A percentile compares a stretch with the other conserved stretches of the same genome.
Conservation (phyloP, 2,113 vertebrate genomes). For the Rostratula benghalensis region DNA sequence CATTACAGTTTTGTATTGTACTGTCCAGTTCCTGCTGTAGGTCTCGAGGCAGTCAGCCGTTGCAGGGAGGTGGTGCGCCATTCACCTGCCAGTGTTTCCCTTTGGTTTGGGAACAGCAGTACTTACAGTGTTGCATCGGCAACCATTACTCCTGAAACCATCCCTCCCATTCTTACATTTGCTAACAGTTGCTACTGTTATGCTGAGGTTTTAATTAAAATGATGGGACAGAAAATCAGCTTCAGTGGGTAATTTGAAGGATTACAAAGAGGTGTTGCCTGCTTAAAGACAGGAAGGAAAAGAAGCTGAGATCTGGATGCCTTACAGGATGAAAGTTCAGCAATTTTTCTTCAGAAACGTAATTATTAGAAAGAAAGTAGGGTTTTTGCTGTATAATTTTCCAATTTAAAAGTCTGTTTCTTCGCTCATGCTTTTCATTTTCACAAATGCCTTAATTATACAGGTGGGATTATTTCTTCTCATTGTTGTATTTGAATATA, state of each 20-base stretch:
- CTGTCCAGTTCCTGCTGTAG: not conserved
- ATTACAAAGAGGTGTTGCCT: not conserved
- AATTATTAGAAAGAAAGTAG: not conserved
- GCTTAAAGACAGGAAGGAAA: not conserved
- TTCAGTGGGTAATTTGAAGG: not conserved
- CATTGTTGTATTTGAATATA: not conserved
- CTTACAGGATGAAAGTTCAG: not conserved
- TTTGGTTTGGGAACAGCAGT: not conserved
- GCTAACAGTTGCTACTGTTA: not conserved
- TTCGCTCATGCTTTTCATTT: not conserved
- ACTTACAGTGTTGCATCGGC: not conserved
- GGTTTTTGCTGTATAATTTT: not conserved
- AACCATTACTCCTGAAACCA: fast-evolving
- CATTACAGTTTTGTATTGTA: not conserved
- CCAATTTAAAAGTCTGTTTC: not conserved
- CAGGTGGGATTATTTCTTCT: not conserved
- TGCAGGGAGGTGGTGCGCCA: not conserved
- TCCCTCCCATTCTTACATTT: not conserved
- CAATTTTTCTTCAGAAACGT: not conserved
- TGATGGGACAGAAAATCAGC: not conserved
- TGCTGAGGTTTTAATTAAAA: not conserved
- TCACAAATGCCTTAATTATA: not conserved
- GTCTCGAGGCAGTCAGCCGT: not conserved
- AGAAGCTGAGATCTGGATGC: not conserved
- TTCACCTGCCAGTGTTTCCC: not conserved